Evolutionary conservation across 2,888 invertebrate genomes (phyloP).

Genomic region (Hyposoter dolosus): DNA sequence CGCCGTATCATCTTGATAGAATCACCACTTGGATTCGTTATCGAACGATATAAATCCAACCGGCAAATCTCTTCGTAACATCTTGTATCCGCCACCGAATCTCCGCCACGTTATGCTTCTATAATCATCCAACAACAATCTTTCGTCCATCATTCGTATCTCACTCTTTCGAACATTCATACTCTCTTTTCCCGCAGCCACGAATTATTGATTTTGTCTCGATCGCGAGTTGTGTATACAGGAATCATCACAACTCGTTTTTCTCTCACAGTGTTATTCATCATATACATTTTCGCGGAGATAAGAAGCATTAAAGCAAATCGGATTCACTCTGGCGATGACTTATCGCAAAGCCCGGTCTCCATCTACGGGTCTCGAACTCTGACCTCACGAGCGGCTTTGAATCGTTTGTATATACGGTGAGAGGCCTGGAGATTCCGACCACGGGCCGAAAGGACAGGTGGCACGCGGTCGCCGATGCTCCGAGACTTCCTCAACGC

Average conservation of each 20-base stretch:
- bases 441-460: constrained; percentile 61
- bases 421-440: constrained; percentile 27
- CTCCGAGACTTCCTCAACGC: constrained; percentile 50
- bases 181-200: neutral
- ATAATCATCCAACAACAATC: neutral
- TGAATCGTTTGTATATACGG: constrained; percentile 6
- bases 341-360: constrained; percentile 66
- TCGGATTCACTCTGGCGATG: constrained; percentile 39
- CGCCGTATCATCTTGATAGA: neutral
- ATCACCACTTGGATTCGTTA: neutral
- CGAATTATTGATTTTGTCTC: neutral
- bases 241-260: neutral
- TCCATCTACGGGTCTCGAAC: constrained; percentile 62
- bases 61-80: neutral
- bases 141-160: neutral
- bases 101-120: neutral
- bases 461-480: constrained; percentile 65
- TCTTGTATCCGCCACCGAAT: neutral
- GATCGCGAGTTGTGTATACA: neutral
- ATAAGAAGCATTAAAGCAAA: constrained; percentile 36
- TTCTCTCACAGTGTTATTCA: constrained; percentile 15
- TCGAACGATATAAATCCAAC: neutral
- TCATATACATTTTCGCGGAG: constrained; percentile 27
- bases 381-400: constrained; percentile 52
- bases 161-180: neutral